A percentile compares a stretch with the other conserved stretches of the same genome.
These are phyloP conservation scores for Sialis lutaria DNA, from an alignment of 2,888 invertebrate species.

Conservation along the genomic window DNA sequence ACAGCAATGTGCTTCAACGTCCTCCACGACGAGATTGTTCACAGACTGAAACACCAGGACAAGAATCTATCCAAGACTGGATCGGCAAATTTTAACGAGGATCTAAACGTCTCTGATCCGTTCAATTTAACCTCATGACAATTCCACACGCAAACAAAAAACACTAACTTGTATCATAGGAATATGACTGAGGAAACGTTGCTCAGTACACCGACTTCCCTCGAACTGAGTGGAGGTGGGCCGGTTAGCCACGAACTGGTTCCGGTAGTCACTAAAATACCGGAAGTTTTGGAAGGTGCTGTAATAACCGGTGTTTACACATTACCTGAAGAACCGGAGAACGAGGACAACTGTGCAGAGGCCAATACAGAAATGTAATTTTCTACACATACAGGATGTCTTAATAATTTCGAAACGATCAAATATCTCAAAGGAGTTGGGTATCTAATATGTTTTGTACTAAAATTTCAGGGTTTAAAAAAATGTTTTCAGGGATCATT, in stretches of 20 bases:
- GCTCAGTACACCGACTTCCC: conserved; percentile 34
- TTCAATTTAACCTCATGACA: conserved; percentile 59
- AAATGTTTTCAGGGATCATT: no score
- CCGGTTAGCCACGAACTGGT: conserved; percentile 22
- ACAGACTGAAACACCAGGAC: conserved; percentile 53
- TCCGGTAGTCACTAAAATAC: conserved; percentile 20
- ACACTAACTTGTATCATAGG: conserved; percentile 37
- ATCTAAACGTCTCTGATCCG: conserved; percentile 42
- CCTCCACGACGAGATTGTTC: conserved; percentile 74
- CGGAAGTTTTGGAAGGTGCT: conserved; percentile 24
- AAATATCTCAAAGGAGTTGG: not conserved
- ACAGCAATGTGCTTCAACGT: conserved; percentile 87
- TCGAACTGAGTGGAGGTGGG: conserved; percentile 7
- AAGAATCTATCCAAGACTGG: conserved; percentile 42
- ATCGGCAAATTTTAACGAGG: conserved; percentile 40
- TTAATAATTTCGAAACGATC: no score
- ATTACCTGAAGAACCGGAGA: conserved; percentile 34
- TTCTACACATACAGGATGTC: not conserved
- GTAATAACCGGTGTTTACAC: conserved; percentile 35
- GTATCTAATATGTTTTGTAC: not conserved
- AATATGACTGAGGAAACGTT: conserved; percentile 40
- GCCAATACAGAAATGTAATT: conserved; percentile 25
- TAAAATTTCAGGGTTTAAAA: no score
- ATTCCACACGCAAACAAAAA: conserved; percentile 37
- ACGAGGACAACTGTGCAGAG: conserved; percentile 28